Evolutionary conservation across 2,888 invertebrate species (phyloP), one percentile per base, ranked within the genome.

Genomic region (Callyntrura sp.): DNA sequence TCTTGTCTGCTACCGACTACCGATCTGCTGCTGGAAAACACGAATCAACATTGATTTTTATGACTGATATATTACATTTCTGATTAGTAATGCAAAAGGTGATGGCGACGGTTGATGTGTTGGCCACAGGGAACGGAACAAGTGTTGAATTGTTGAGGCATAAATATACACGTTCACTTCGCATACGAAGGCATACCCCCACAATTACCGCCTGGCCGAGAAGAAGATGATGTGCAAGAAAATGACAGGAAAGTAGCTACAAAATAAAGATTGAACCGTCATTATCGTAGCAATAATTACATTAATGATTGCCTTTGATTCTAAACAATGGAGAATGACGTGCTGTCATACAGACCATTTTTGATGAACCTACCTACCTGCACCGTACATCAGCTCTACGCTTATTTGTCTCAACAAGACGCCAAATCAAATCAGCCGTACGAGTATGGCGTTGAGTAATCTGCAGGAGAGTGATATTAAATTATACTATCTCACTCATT

Each of bases 141-240:
- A 88, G 81, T 57, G 57, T 57, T 60, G 20, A 43, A 70, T 51
- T 51, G 82, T 88, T 88, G 87, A 88, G 87, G 87, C 60, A 88
- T 82, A 82, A 86, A 35, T 62, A 43, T 17, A 73, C 0, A 25
- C 2, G n/a, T n/a, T n/a, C n/a, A n/a, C n/a, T n/a, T n/a, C n/a
- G n/a, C n/a, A n/a, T n/a, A n/a, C n/a, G n/a, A n/a, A 23, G 35
- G 62, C 20, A 51, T 11, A 51, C 9, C 1, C 5, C n/a, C 2
- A 51, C 51, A 51, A 51, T 51, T 20, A 60, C 60, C 70, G 43
- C 70, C 12, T 6, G 5, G 48, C 73, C 48, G 45, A 17, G 23
- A 48, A 48, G 48, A 73, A 73, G 73, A 73, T 73, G 73, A 73
- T 73, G 48, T 73, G 45, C 73, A 48, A 73, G 45, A 45, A 45